phyloP scores from a whole-genome alignment of 1,140 invertebrate genomes.

The Leptinotarsa texana region DNA sequence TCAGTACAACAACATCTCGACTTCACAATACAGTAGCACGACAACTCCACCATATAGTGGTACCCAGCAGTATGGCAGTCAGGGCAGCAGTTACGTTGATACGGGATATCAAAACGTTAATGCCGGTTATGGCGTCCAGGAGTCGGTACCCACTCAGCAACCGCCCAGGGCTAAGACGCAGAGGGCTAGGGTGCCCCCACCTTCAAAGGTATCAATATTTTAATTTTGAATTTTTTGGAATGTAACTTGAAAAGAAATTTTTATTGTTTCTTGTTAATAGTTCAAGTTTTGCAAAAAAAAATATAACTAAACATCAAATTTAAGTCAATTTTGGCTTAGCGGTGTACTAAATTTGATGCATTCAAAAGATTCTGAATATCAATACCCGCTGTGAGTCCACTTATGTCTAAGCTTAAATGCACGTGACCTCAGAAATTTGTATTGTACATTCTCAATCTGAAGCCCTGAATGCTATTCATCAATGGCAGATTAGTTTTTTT shows the following conservation, averaged over 20 bases:
- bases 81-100: constrained; percentile 37
- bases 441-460: too few species aligned
- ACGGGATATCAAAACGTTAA: constrained; percentile 35
- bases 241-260: too few species aligned
- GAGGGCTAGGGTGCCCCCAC: constrained; percentile 83
- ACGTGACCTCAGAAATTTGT: too few species aligned
- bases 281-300: not conserved
- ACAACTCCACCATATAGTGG: constrained; percentile 26
- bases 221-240: constrained; percentile 10
- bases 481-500: too few species aligned
- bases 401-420: too few species aligned
- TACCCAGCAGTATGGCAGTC: constrained; percentile 37
- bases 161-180: constrained; percentile 70
- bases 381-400: too few species aligned
- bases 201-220: constrained; percentile 72
- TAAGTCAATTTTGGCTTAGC: too few species aligned
- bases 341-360: too few species aligned
- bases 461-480: too few species aligned
- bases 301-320: not conserved
- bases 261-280: not conserved
- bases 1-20: constrained; percentile 31
- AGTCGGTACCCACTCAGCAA: constrained; percentile 50
- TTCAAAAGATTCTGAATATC: too few species aligned
- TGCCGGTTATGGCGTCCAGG: constrained; percentile 44
- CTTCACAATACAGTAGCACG: constrained; percentile 17